Base-by-base conservation (phyloP, 1,140 invertebrate genomes). In the Zaprionus davidi region DNA sequence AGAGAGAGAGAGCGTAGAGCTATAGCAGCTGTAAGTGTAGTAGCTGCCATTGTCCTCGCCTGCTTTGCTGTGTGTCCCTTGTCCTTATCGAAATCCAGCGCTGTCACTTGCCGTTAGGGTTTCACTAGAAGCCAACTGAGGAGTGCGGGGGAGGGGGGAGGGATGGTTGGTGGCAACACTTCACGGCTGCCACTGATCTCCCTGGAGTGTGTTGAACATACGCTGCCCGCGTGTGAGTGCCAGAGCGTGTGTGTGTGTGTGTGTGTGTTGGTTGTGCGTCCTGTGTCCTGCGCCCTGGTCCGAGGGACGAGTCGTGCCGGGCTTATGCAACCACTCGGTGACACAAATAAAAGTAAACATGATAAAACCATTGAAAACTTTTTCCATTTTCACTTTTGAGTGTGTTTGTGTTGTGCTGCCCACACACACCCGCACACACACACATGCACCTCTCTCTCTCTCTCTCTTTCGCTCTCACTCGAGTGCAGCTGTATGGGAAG, bases 281-380 rank as follows among this genome's bases (percentile, higher is more conserved):
- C 20, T 68, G 51, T 59, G 49, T 53, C 34, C 20, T 68, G 46
- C 26, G 36, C 73, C 41, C 51, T 59, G 44, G 76, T 71, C 59
- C 65, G 41, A 73, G 71, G 64, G 56, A 55, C 26, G 59, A 60
- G 38, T 64, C 69, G 59, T 62, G 72, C 31, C 65, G 71, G 59
- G 85, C 84, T 88, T 88, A 90, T 88, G 88, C 78, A 88, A 88
- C 81, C 84, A 88, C 84, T 88, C 85, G 88, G 84, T 88, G 84
- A 88, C 84, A 88, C 84, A 88, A 88, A 88, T 88, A 88, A 90
- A 88, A 88, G 84, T 88, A 88, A 88, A 88, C 84, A 88, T 85
- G 84, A 88, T 85, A 88, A 88, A 90, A 88, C 85, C 84, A 90
- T 90, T 88, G 85, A 90, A 69, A 88, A 88, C 84, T 88, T 88